phyloP scores from a whole-genome alignment of 2,113 vertebrate genomes.

The Leucosticte australis region DNA sequence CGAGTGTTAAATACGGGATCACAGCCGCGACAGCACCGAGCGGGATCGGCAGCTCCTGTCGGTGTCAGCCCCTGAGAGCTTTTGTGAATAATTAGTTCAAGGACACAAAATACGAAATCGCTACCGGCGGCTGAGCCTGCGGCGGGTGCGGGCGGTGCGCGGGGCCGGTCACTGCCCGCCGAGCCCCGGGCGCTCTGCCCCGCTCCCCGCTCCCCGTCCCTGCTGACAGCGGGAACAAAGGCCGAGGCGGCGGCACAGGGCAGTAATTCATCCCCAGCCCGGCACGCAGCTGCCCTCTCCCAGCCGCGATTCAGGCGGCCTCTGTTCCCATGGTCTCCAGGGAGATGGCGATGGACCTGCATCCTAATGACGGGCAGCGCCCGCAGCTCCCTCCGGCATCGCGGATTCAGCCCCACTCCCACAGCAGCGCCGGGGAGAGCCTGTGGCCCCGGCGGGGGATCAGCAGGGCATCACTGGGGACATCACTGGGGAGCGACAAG shows the following conservation, averaged over 20 bases:
- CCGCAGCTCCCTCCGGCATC: background rate
- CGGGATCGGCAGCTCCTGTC: background rate
- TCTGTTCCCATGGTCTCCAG: background rate
- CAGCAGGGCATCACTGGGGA: background rate
- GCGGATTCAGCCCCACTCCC: background rate
- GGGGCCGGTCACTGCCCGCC: background rate
- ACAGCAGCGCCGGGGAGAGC: accelerated
- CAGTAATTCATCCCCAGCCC: background rate
- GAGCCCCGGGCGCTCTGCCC: background rate
- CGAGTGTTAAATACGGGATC: background rate
- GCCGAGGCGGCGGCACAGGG: background rate
- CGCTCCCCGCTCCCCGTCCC: background rate
- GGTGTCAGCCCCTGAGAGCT: background rate
- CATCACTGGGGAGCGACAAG: background rate
- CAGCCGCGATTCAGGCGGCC: background rate
- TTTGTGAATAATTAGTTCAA: background rate
- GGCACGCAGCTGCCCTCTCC: conserved; percentile 21
- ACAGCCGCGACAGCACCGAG: background rate
- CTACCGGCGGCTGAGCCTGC: background rate
- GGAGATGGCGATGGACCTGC: conserved; percentile 37
- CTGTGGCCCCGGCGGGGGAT: background rate
- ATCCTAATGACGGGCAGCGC: conserved; percentile 23
- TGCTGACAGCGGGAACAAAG: conserved; percentile 9
- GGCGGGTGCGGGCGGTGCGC: background rate
- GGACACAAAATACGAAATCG: background rate